Percentiles rank a stretch among this genome's conserved stretches.
Evolutionary conservation across 2,797 vertebrate genomes (phyloP).

Genomic region (Oreochromis grahami): DNA sequence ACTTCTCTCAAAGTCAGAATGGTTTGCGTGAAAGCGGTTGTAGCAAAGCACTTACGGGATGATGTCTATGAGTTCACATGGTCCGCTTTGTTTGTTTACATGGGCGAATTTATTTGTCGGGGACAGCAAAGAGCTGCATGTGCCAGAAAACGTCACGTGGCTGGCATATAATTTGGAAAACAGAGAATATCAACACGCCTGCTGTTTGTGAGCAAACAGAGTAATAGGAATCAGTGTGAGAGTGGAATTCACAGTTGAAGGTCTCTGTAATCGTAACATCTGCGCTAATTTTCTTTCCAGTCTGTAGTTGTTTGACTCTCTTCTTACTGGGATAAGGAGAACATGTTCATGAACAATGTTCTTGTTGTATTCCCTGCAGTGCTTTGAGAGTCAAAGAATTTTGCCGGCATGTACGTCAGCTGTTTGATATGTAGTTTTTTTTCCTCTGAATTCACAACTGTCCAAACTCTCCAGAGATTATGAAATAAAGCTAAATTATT

Average conservation of each 20-base stretch:
- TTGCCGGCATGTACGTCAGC: background rate
- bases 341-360: conserved; percentile 20
- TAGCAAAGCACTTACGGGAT: background rate
- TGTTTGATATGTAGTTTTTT: conserved; percentile 46
- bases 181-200: conserved; percentile 16
- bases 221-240: conserved; percentile 34
- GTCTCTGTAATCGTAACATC: conserved; percentile 21
- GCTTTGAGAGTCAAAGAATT: conserved; percentile 10
- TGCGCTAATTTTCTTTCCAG: conserved; percentile 1
- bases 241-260: conserved; percentile 30
- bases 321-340: conserved; percentile 20
- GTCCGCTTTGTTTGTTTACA: conserved; percentile 37
- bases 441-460: conserved; percentile 33
- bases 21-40: conserved; percentile 39
- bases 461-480: conserved; percentile 49
- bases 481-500: conserved; percentile 53
- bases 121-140: conserved; percentile 5
- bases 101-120: conserved; percentile 19
- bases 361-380: conserved; percentile 26
- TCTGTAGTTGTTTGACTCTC: conserved; percentile 22
- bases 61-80: conserved; percentile 21
- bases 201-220: conserved; percentile 36
- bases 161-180: conserved; percentile 28
- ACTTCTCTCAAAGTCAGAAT: conserved; percentile 15
- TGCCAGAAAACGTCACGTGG: conserved; percentile 30